Percentiles rank a stretch among this genome's conserved stretches.
These are phyloP conservation scores for Amblyopsis rosae DNA, from an alignment of 2,113 vertebrate genomes.

Conservation along the genomic window DNA sequence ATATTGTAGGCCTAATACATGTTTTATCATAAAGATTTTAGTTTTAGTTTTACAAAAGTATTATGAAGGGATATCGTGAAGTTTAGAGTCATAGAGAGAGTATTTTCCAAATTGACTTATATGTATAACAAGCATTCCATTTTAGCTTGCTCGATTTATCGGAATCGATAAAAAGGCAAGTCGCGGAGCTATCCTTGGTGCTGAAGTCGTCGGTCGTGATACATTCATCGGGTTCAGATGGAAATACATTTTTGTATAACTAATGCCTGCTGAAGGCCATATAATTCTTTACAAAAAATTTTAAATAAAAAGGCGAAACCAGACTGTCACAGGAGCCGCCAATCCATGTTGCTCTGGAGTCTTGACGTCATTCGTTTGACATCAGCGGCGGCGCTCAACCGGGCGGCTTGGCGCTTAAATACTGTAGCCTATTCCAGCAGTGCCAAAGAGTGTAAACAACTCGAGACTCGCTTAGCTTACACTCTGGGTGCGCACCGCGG, in stretches of 20 bases:
- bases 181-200: constrained; percentile 61
- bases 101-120: too few species aligned
- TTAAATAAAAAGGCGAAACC: background rate
- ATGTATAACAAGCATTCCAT: background rate
- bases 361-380: constrained; percentile 61
- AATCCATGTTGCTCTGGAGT: background rate
- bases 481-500: constrained; percentile 19
- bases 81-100: too few species aligned
- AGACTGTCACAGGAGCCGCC: constrained; percentile 6
- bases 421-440: constrained; percentile 27
- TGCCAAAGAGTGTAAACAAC: constrained; percentile 23
- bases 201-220: constrained; percentile 38
- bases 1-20: too few species aligned
- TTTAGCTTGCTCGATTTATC: background rate
- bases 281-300: too few species aligned
- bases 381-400: constrained; percentile 41
- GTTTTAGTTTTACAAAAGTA: too few species aligned
- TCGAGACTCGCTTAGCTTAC: constrained; percentile 15
- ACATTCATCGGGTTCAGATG: background rate
- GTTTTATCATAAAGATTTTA: too few species aligned
- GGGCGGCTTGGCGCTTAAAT: constrained; percentile 44
- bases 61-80: too few species aligned
- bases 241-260: background rate
- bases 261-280: too few species aligned
- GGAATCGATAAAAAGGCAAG: background rate